Base-by-base conservation (phyloP, 2,888 invertebrate genomes). In the Pimpla rufipes region DNA sequence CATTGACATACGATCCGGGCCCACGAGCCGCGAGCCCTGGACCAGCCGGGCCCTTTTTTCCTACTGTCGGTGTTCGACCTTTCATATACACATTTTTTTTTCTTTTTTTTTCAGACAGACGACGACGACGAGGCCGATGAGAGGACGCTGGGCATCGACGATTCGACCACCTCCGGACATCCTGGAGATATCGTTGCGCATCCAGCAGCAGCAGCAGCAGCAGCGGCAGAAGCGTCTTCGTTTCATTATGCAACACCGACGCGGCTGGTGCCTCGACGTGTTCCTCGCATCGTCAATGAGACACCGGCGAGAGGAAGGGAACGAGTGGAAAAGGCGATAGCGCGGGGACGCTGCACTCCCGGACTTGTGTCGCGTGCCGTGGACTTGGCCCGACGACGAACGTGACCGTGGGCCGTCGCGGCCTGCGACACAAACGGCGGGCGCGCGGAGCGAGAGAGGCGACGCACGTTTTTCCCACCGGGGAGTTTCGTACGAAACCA, bases 101-200 rank as follows among this genome's bases (percentile, higher is more conserved):
- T 37, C 68, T 85, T 90, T 87, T 85, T 71, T 64, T 77, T 76
- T 47, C 23, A 62, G 79, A 68, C 79, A n/a, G 29, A 29, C 29
- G 29, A 29, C 3, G 29, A 29, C 29, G 29, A 29, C 29, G 29
- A 29, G 2, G 29, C 2, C 3, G 29, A 29, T 29, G 29, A 29
- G 29, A 5, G 5, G 29, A 29, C 29, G 29, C 29, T 29, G 62
- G 62, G 81, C 82, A 84, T 83, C 85, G 86, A 88, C 86, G 86
- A 88, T 86, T 89, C 89, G 85, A 88, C 86, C 86, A 86, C 86
- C 90, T 89, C 91, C 91, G 91, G 91, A 91, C 90, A 91, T 91
- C 91, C 91, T 91, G 90, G 90, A 89, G 88, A 89, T 88, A 88
- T 88, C 74, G 68, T 85, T 62, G 86, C 79, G 81, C 83, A 81